Evolutionary conservation across 2,888 invertebrate species (phyloP).

Genomic region (Dasysyrphus tricinctus): DNA sequence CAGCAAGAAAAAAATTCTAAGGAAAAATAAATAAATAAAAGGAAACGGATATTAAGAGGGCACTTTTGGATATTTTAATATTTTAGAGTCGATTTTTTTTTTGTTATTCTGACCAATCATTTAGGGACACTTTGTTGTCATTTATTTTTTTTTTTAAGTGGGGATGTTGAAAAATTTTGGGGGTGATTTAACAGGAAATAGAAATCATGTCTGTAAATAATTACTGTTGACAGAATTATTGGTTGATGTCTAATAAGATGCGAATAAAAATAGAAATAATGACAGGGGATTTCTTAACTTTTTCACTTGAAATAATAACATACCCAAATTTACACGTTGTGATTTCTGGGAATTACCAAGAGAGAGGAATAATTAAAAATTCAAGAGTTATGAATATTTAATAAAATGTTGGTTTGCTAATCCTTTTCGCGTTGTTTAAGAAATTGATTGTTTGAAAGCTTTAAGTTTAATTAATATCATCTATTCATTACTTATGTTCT

Average conservation of each 20-base stretch:
- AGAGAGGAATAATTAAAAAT: no score
- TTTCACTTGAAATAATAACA: neutral
- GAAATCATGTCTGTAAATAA: conserved; percentile 43
- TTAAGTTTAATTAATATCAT: no score
- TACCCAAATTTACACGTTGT: no score
- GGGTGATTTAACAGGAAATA: conserved; percentile 32
- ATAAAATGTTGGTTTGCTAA: no score
- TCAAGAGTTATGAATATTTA: no score
- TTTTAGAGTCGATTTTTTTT: conserved; percentile 56
- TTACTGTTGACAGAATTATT: conserved; percentile 6
- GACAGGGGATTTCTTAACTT: neutral
- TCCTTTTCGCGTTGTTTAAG: no score
- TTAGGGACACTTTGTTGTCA: conserved; percentile 31
- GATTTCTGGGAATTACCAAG: no score
- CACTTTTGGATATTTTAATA: conserved; percentile 59
- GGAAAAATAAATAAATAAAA: conserved; percentile 25
- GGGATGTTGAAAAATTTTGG: conserved; percentile 22
- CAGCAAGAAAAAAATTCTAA: neutral
- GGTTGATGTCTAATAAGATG: neutral
- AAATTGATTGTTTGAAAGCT: no score
- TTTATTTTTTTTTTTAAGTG: conserved; percentile 9
- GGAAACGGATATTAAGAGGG: conserved; percentile 68
- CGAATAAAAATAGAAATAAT: neutral
- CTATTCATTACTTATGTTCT: no score
- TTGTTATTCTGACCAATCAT: conserved; percentile 57